phyloP scores from a whole-genome alignment of 2,797 vertebrate species.

The Coluber constrictor region DNA sequence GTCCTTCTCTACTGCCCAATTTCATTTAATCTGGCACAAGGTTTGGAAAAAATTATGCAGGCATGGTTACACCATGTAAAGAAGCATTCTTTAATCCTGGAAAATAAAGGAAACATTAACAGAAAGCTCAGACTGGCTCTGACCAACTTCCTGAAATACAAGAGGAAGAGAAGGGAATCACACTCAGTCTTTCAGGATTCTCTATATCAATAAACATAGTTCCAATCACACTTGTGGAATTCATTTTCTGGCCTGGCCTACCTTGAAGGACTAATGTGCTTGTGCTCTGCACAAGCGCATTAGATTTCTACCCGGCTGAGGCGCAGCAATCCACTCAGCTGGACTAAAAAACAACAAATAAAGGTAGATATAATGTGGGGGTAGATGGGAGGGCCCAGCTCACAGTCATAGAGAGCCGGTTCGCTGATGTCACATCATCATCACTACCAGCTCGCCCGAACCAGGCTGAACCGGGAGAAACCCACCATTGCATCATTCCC shows the following conservation, averaged over 20 bases:
- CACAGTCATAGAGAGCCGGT: no score
- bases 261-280: neutral
- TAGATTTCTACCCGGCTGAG: no score
- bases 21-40: neutral
- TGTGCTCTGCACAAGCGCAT: no score
- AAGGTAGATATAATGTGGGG: no score
- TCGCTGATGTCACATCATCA: no score
- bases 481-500: neutral
- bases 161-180: neutral
- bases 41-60: neutral
- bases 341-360: no score
- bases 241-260: neutral
- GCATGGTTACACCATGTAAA: neutral
- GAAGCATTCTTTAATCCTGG: neutral
- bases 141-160: neutral
- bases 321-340: no score
- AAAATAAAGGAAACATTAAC: neutral
- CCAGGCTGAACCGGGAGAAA: no score
- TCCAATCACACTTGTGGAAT: neutral
- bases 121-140: neutral
- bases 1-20: neutral
- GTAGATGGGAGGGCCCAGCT: no score
- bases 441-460: no score
- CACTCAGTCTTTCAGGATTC: neutral
- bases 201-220: neutral